phyloP scores from a whole-genome alignment of 2,888 invertebrate genomes.

The Galeopsomyia nigrocyanea region DNA sequence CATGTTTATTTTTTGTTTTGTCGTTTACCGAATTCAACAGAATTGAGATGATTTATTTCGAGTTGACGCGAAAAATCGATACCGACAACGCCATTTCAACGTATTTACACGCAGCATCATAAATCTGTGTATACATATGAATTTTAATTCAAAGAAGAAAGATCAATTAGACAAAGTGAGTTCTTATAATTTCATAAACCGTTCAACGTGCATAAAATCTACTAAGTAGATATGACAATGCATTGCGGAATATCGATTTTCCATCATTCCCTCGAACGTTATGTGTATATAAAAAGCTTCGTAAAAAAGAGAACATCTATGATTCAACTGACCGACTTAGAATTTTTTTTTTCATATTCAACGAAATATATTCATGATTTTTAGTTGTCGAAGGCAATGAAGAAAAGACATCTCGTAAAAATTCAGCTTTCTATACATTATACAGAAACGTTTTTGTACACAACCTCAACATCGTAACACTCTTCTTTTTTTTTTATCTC shows the following conservation, averaged over 20 bases:
- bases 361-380: constrained; percentile 33
- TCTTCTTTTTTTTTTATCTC: constrained; percentile 47
- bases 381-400: constrained; percentile 33
- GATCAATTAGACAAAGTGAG: background rate
- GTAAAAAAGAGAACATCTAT: constrained; percentile 42
- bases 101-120: background rate
- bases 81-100: constrained; percentile 5
- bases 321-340: constrained; percentile 27
- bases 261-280: constrained; percentile 25
- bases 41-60: constrained; percentile 20
- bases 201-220: constrained; percentile 10
- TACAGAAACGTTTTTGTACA: constrained; percentile 26
- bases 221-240: constrained; percentile 9
- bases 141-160: background rate
- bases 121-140: background rate
- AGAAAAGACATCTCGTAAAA: constrained; percentile 31
- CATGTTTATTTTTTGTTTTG: background rate
- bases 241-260: constrained; percentile 28
- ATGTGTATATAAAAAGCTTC: constrained; percentile 37
- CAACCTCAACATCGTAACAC: constrained; percentile 31
- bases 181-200: background rate
- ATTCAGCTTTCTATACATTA: constrained; percentile 14
- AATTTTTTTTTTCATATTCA: constrained; percentile 36
- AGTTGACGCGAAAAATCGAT: constrained; percentile 29
- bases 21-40: constrained; percentile 23